A percentile compares a stretch with the other conserved stretches of the same genome.
Evolutionary conservation across 2,113 vertebrate species (phyloP).

Genomic region (Puntigrus tetrazona): DNA sequence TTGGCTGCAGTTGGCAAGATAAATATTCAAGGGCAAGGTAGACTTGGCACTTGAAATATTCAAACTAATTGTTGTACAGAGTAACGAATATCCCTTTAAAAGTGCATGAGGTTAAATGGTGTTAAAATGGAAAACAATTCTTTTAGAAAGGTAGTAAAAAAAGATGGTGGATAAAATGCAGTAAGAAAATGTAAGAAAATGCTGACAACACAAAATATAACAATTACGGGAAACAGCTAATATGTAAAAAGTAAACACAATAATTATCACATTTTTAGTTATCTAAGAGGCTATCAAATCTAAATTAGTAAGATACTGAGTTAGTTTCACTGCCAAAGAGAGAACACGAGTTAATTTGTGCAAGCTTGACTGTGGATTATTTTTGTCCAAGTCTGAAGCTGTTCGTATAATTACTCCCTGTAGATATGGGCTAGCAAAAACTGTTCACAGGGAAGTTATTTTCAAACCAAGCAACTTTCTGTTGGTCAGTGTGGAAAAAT

Average conservation of each 20-base stretch:
- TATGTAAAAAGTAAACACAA: neutral
- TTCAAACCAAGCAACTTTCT: neutral
- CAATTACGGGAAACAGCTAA: neutral
- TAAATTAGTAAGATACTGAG: neutral
- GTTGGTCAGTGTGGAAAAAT: neutral
- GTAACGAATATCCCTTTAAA: neutral
- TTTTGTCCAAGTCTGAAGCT: too few species aligned
- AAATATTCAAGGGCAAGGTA: conserved; percentile 27
- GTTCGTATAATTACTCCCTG: too few species aligned
- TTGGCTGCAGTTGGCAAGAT: conserved; percentile 14
- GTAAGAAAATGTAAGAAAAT: neutral
- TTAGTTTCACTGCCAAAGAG: neutral
- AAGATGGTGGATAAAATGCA: neutral
- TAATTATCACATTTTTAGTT: neutral
- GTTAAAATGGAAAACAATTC: neutral
- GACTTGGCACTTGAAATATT: neutral
- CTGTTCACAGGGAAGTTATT: too few species aligned
- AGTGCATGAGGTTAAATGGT: conserved; percentile 2
- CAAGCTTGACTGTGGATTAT: too few species aligned
- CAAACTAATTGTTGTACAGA: neutral
- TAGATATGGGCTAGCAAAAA: too few species aligned
- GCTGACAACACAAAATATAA: neutral
- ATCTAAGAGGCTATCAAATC: neutral
- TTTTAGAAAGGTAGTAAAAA: neutral
- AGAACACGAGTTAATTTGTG: neutral